These are phyloP conservation scores for Corvus cornix DNA, from an alignment of 2,113 vertebrate genomes.

Conservation along the genomic window DNA sequence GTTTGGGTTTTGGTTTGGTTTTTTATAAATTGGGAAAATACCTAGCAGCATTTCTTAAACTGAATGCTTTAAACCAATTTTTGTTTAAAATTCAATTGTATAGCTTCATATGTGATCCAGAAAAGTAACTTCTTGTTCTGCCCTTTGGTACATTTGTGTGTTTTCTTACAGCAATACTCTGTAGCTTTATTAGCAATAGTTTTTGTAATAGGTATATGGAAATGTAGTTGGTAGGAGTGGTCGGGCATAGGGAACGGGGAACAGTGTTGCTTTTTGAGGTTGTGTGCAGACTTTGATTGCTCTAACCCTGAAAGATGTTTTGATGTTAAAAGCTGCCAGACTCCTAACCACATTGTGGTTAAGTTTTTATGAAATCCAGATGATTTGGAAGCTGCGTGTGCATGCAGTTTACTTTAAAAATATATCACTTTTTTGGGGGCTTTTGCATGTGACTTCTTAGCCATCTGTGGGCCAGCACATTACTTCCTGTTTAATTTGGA, in stretches of 20 bases:
- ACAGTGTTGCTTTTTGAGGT: slow-evolving; percentile 13
- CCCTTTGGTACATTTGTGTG: not conserved
- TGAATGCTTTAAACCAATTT: not conserved
- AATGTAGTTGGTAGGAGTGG: not conserved
- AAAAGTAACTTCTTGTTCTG: not conserved
- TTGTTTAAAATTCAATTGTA: not conserved
- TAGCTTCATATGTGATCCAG: not conserved
- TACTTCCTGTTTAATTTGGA: slow-evolving; percentile 76
- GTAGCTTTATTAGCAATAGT: not conserved
- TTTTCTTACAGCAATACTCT: not conserved
- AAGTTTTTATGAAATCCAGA: slow-evolving; percentile 76
- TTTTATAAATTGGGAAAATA: not conserved
- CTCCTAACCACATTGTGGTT: slow-evolving; percentile 64
- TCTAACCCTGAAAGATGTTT: slow-evolving; percentile 58
- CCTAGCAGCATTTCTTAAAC: not conserved
- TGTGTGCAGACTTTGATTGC: slow-evolving; percentile 24
- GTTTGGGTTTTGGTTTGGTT: not conserved
- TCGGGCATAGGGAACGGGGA: not conserved
- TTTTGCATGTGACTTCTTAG: slow-evolving; percentile 36
- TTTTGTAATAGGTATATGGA: not conserved
- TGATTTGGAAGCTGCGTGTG: slow-evolving; percentile 65
- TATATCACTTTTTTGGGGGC: slow-evolving; percentile 48
- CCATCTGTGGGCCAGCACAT: slow-evolving; percentile 60
- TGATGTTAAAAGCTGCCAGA: slow-evolving; percentile 63
- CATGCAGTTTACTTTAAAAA: slow-evolving; percentile 62